Evolutionary conservation across 2,797 vertebrate species (phyloP), one percentile per base, ranked within the genome.

Genomic region (Nothura maculosa): DNA sequence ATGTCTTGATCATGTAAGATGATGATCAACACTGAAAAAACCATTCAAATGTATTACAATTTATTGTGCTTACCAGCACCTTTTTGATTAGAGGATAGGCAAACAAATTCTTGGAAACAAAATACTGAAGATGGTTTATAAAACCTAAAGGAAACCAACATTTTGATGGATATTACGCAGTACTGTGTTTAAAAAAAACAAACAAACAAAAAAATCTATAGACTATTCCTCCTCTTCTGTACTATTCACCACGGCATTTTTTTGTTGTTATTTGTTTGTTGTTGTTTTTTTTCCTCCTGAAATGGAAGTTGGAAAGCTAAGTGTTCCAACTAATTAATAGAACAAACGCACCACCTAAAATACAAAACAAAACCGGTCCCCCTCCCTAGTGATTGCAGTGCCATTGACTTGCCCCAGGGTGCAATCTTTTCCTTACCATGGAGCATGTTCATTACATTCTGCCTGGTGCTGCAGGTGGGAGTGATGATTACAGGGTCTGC

Each of bases 301-400:
- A 93, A 55, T 47, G 34, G 73, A 90, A 69, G 75, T 48, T 66
- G 81, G 84, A 87, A 93, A 93, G 73, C 85, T 75, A 72, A 95
- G 75, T 30, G 69, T 85, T 92, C 72, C 82, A 93, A 85, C 90
- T 93, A 94, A 96, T 94, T 93, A 95, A 93, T 84, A 95, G 76
- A 94, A 91, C 54, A 92, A 96, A 89, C 25, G 32, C 48, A 85
- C n/a, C 55, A 61, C 61, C 89, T 83, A 61, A 92, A 85, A 85
- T 4, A 58, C 58, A 70, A 82, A 78, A 34, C 85, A 73, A 81
- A 94, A 55, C 3, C 69, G 68, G 87, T 79, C 69, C 73, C 73
- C 42, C 88, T 80, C 77, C 73, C 58, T 77, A 92, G 87, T 85
- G 91, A 84, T 38, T 73, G 52, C 75, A 96, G 89, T 48, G 79